Evolutionary conservation across 2,888 invertebrate genomes (phyloP).

Genomic region (Napeogenes sylphis): DNA sequence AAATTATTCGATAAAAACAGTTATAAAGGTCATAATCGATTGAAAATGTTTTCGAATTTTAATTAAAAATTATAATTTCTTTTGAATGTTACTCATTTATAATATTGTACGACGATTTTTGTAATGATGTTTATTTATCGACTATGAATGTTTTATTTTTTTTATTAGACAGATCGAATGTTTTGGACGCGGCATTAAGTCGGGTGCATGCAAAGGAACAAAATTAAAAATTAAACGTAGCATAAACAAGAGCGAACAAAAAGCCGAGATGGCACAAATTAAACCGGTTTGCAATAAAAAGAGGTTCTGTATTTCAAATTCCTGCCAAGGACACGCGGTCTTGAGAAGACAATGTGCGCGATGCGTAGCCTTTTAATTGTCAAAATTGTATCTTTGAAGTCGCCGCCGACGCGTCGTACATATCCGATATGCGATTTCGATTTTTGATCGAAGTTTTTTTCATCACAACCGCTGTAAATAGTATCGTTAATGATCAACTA

Average conservation of each 20-base stretch:
- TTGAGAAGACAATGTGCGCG: slow-evolving; percentile 56
- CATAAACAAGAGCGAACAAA: slow-evolving; percentile 37
- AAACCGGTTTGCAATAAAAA: slow-evolving; percentile 55
- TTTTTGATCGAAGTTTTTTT: slow-evolving; percentile 43
- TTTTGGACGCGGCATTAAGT: slow-evolving; percentile 1
- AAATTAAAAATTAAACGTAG: slow-evolving; percentile 43
- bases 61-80: slow-evolving; percentile 13
- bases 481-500: slow-evolving; percentile 31
- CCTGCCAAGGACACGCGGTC: slow-evolving; percentile 66
- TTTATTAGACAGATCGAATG: background rate
- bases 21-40: slow-evolving; percentile 31
- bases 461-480: slow-evolving; percentile 26
- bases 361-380: slow-evolving; percentile 74
- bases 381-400: slow-evolving; percentile 68
- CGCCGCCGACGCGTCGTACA: slow-evolving; percentile 47
- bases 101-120: background rate
- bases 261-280: slow-evolving; percentile 48
- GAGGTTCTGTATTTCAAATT: slow-evolving; percentile 58
- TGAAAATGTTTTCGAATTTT: slow-evolving; percentile 21
- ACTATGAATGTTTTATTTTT: background rate
- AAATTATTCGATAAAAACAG: slow-evolving; percentile 39
- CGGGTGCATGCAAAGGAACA: slow-evolving; percentile 11
- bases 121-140: background rate
- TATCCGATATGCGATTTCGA: slow-evolving; percentile 44
- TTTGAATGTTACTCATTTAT: too few species aligned